Base-by-base conservation (phyloP, 1,140 invertebrate genomes). In the Leptinotarsa undecemlineata region DNA sequence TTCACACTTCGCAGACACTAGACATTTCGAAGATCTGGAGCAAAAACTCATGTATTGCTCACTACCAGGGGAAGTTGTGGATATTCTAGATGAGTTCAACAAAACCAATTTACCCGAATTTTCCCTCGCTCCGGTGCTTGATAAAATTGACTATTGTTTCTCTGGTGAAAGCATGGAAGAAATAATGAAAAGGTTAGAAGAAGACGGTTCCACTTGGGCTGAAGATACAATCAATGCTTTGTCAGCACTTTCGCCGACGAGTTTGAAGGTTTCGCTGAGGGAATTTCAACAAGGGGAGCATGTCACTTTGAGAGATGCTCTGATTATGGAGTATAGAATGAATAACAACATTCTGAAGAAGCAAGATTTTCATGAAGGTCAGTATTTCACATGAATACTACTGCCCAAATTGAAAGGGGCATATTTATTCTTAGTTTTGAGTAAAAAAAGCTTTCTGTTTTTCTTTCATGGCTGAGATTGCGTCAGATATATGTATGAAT, bases 211-310 rank as follows among this genome's bases (percentile, higher is more conserved):
- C 71, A 90, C 93, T 42, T 96, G 93, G 92, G 90, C 93, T 3
- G 82, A 86, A 20, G 90, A 93, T 83, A 91, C 86, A 67, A 76
- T 90, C 26, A 79, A 90, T 85, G n/a, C 15, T 57, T n/a, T 99
- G 3, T 84, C 85, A 6, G 92, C 93, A 86, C 92, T 97, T 91
- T 98, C 95, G 14, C 97, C 97, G 1, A 94, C 93, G 17, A 95
- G 96, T 8, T 83, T 98, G 73, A 98, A 97, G 88, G 88, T 98
- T 2, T 94, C 95, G 0, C 88, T 94, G 73, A 87, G 90, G 67
- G 90, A 93, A 73, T 82, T 98, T 47, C 88, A 92, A 78, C 86
- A 90, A 77, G 96, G 95, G 8, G 87, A 87, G 1, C 88, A 90
- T 62, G 85, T 93, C 78, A 91, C 87, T 48, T 87, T 98, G 68